A percentile compares a stretch with the other conserved stretches of the same genome.
These are phyloP conservation scores for Rotaria sp. DNA, from an alignment of 2,888 invertebrate species.

Conservation along the genomic window DNA sequence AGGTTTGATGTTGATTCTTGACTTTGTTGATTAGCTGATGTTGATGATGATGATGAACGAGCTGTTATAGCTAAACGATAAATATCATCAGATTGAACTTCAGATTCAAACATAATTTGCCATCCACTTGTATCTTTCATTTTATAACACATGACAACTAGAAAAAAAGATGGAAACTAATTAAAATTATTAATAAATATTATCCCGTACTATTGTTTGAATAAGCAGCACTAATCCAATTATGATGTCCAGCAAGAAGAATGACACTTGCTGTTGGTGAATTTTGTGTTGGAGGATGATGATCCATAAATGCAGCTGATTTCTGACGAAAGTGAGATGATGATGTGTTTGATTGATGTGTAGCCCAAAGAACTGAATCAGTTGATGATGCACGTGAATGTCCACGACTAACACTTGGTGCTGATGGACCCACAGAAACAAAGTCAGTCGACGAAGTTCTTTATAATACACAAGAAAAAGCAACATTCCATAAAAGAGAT, in stretches of 20 bases:
- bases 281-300: background rate
- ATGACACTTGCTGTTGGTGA: background rate
- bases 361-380: slow-evolving; percentile 11
- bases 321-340: background rate
- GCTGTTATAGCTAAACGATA: slow-evolving; percentile 26
- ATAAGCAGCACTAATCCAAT: slow-evolving; percentile 93
- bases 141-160: slow-evolving; percentile 55
- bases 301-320: background rate
- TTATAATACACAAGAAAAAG: background rate
- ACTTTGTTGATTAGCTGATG: background rate
- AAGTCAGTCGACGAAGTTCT: background rate
- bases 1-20: background rate
- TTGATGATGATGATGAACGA: background rate
- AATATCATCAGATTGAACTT: slow-evolving; percentile 9
- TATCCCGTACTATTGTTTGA: slow-evolving; percentile 75
- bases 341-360: background rate
- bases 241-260: slow-evolving; percentile 70
- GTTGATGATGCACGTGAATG: slow-evolving; percentile 23
- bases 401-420: slow-evolving; percentile 10
- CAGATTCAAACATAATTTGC: slow-evolving; percentile 62
- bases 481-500: background rate
- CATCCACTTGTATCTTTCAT: slow-evolving; percentile 92
- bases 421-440: background rate
- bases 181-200: background rate
- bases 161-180: slow-evolving; percentile 1